Conservation (phyloP, 2,888 invertebrate species). For the Linyphia triangularis region DNA sequence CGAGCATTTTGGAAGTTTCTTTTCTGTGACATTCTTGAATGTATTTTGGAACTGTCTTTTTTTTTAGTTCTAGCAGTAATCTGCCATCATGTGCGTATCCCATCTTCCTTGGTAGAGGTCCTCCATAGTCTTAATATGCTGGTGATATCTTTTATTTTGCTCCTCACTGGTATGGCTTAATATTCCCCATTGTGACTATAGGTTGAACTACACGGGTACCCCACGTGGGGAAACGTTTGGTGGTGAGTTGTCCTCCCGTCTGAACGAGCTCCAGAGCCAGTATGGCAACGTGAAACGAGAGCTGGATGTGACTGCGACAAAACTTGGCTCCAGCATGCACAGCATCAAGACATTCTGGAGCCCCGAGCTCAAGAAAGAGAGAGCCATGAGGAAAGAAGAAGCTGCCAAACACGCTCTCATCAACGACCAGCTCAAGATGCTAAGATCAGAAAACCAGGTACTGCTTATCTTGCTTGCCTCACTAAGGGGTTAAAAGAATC, state of each 20-base stretch:
- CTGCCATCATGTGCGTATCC: too few species aligned
- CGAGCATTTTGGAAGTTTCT: too few species aligned
- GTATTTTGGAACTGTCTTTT: too few species aligned
- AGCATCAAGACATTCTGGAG: slow-evolving; percentile 99
- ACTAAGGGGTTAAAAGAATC: too few species aligned
- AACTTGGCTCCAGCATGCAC: slow-evolving; percentile 98
- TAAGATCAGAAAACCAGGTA: slow-evolving; percentile 98
- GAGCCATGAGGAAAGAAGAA: slow-evolving; percentile 97
- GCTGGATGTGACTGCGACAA: slow-evolving; percentile 96
- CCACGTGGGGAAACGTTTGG: slow-evolving; percentile 79
- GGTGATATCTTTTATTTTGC: too few species aligned
- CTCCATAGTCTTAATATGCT: too few species aligned
- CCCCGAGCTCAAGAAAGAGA: slow-evolving; percentile 98
- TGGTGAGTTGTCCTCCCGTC: slow-evolving; percentile 94
- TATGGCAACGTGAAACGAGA: slow-evolving; percentile 94
- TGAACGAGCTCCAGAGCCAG: slow-evolving; percentile 95
- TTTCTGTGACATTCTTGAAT: too few species aligned
- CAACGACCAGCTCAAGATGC: slow-evolving; percentile 96
- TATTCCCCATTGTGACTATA: too few species aligned
- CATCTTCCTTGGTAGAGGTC: too few species aligned
- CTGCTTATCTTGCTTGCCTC: too few species aligned
- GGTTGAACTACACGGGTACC: slow-evolving; percentile 51
- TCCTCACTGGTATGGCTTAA: too few species aligned
- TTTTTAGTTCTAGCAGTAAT: too few species aligned
- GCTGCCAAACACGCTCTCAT: slow-evolving; percentile 97